A percentile compares a stretch with the other conserved stretches of the same genome.
Conservation (phyloP, 2,888 invertebrate genomes). For the Pristionchus fissidentatus region DNA sequence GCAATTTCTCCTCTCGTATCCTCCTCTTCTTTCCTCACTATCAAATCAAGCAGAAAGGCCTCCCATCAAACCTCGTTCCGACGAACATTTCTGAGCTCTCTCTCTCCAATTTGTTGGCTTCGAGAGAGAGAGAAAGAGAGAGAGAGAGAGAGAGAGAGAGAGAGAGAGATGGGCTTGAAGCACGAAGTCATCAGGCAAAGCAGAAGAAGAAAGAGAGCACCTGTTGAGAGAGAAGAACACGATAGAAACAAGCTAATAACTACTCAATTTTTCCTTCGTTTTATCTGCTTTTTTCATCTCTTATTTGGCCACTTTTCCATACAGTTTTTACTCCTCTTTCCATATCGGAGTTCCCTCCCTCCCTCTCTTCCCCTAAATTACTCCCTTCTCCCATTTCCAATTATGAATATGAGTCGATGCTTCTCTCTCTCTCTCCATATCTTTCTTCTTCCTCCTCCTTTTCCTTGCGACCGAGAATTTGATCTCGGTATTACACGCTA, state of each 20-base stretch:
- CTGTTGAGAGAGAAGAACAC: constrained; percentile 23
- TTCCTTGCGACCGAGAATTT: no score
- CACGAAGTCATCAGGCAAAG: background rate
- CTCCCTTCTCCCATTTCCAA: background rate
- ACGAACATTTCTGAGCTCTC: constrained; percentile 6
- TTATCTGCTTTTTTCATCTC: background rate
- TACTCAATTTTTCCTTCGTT: background rate
- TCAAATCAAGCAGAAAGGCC: no score
- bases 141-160: background rate
- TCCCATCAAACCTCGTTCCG: no score
- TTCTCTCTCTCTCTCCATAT: background rate
- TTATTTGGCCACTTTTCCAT: no score
- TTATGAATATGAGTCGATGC: constrained; percentile 5
- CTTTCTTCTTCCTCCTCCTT: background rate
- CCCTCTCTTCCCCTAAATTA: background rate
- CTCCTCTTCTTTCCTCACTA: no score
- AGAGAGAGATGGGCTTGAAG: no score
- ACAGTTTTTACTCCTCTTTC: background rate
- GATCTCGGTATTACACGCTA: constrained; percentile 29
- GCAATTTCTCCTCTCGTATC: no score
- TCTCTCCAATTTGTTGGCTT: background rate
- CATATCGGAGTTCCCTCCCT: background rate
- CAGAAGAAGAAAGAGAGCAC: background rate
- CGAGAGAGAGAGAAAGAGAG: background rate
- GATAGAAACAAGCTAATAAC: background rate